Conservation (phyloP, 2,888 invertebrate genomes). For the Xestobium rufovillosum region DNA sequence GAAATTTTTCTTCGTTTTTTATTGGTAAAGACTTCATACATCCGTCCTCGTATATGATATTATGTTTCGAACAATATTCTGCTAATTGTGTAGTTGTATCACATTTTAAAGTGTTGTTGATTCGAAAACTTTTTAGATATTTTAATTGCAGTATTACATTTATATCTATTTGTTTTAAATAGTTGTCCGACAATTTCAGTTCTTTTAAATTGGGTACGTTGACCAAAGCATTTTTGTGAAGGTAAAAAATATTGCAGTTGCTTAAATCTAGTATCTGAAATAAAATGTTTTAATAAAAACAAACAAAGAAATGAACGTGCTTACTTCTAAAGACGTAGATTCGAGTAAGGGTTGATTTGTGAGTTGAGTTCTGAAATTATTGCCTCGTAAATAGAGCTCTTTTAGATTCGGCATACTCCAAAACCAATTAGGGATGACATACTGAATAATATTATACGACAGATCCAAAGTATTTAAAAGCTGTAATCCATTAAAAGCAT, state of each 20-base stretch:
- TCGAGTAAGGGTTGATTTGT: slow-evolving; percentile 50
- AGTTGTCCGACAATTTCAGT: slow-evolving; percentile 5
- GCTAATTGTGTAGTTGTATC: neutral
- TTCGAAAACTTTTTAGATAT: neutral
- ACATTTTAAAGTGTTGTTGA: slow-evolving; percentile 1
- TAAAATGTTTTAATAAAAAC: neutral
- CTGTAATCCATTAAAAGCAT: slow-evolving; percentile 51
- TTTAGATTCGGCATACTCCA: slow-evolving; percentile 48
- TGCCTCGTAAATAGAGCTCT: slow-evolving; percentile 53
- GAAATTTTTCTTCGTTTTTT: slow-evolving; percentile 47
- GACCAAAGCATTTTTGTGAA: neutral
- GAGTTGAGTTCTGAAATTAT: slow-evolving; percentile 47
- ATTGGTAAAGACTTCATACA: no score
- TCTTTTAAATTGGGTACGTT: slow-evolving; percentile 5
- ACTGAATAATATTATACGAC: slow-evolving; percentile 54
- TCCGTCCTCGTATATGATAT: neutral
- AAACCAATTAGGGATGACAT: slow-evolving; percentile 49
- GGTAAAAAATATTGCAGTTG: neutral
- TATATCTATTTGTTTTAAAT: neutral
- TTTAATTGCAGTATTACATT: neutral
- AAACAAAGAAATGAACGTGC: slow-evolving; percentile 12
- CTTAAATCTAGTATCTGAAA: slow-evolving; percentile 7
- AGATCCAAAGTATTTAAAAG: slow-evolving; percentile 50
- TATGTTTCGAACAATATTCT: neutral
- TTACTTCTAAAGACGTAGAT: slow-evolving; percentile 48